Evolutionary conservation across 1,140 invertebrate genomes (phyloP).

Genomic region (Papilio glaucus): DNA sequence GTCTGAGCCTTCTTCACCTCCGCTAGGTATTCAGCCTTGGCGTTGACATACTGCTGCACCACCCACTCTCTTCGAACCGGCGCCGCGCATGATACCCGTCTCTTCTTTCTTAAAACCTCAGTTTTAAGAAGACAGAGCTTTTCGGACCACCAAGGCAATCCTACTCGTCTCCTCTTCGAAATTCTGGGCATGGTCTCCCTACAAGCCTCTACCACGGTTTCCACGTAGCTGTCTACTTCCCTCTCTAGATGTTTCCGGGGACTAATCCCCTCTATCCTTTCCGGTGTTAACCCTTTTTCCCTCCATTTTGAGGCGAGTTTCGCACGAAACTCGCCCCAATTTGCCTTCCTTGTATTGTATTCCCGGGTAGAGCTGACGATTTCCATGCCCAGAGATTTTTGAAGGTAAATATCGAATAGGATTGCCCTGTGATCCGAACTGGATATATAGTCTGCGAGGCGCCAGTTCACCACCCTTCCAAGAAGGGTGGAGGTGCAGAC

Average conservation of each 20-base stretch:
- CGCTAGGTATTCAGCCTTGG: not conserved
- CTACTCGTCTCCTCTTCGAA: not conserved
- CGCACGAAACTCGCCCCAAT: too few relatives aligned
- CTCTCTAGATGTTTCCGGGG: slow-evolving; percentile 15
- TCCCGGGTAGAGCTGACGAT: slow-evolving; percentile 36
- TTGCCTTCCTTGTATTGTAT: too few relatives aligned
- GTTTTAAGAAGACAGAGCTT: not conserved
- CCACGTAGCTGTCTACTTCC: slow-evolving; percentile 22
- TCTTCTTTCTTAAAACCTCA: not conserved
- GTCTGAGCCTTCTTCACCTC: too few relatives aligned
- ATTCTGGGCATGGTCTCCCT: slow-evolving; percentile 31
- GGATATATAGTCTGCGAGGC: too few relatives aligned
- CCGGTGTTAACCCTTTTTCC: slow-evolving; percentile 5
- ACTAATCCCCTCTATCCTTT: slow-evolving; percentile 10
- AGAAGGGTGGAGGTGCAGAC: too few relatives aligned
- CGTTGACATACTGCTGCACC: not conserved
- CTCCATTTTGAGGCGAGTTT: too few relatives aligned
- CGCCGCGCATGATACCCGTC: too few relatives aligned
- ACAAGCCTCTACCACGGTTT: too few relatives aligned
- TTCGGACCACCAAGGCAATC: too few relatives aligned
- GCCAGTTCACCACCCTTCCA: too few relatives aligned
- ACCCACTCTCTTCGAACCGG: too few relatives aligned
- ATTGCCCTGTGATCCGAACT: too few relatives aligned
- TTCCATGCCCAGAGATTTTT: slow-evolving; percentile 1
- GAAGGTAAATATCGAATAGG: slow-evolving; percentile 29